These are phyloP conservation scores for Myotis myotis DNA, from an alignment of 2,797 vertebrate genomes.

Conservation along the genomic window DNA sequence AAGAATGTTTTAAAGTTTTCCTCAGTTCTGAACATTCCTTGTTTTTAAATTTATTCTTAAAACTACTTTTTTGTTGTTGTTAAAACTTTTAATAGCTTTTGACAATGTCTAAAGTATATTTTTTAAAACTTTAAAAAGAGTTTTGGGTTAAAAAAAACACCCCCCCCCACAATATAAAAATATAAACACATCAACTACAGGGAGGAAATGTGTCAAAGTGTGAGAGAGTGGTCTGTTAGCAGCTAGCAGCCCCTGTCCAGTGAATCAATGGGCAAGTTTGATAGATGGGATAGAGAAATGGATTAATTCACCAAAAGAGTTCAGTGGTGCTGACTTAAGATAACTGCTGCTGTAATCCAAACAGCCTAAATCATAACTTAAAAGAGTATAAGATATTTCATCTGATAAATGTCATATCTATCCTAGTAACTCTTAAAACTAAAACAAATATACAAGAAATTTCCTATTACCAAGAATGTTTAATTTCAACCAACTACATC, in stretches of 20 bases:
- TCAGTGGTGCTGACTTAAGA: background rate
- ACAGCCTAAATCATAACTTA: background rate
- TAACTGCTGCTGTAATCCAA: background rate
- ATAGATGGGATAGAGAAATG: background rate
- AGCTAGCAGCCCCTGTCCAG: background rate
- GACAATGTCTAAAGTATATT: background rate
- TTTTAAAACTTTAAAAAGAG: background rate
- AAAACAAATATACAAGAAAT: background rate
- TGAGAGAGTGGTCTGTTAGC: background rate
- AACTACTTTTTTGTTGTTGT: background rate
- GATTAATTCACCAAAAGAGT: background rate
- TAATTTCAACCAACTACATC: background rate
- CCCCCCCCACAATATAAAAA: background rate
- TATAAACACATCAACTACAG: background rate
- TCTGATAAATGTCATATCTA: background rate
- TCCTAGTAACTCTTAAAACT: background rate
- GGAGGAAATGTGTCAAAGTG: background rate
- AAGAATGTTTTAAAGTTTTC: slow-evolving; percentile 29
- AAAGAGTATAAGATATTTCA: background rate
- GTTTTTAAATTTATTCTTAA: slow-evolving; percentile 5
- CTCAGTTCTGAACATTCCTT: background rate
- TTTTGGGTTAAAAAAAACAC: background rate
- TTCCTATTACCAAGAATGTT: background rate
- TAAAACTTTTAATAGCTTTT: background rate
- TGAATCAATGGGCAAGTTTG: background rate